Evolutionary conservation across 2,888 invertebrate species (phyloP).

Genomic region (Agrotis clavis): DNA sequence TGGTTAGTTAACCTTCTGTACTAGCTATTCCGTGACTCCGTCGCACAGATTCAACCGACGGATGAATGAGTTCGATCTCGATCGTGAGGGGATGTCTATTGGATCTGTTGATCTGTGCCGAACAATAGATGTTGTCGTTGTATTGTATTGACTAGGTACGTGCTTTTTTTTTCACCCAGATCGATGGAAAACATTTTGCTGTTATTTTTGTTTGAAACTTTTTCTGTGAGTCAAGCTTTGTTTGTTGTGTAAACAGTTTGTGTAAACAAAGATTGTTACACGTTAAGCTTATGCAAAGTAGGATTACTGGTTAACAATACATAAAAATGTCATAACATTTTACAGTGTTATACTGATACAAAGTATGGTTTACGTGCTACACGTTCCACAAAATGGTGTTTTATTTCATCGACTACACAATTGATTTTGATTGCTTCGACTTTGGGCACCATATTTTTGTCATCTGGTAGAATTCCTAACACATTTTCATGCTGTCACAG

Average conservation of each 20-base stretch:
- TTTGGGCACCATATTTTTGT: too few species aligned
- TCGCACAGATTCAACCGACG: constrained; percentile 61
- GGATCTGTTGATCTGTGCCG: constrained; percentile 59
- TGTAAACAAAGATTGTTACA: constrained; percentile 18
- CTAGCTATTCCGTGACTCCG: constrained; percentile 58
- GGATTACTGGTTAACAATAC: constrained; percentile 27
- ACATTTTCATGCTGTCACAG: too few species aligned
- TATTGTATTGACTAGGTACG: constrained; percentile 50
- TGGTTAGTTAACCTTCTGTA: constrained; percentile 10
- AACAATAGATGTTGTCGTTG: constrained; percentile 57
- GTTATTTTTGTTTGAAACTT: constrained; percentile 3
- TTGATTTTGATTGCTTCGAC: too few species aligned
- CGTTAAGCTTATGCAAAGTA: constrained; percentile 20
- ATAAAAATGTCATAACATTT: constrained; percentile 28
- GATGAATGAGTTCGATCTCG: constrained; percentile 82
- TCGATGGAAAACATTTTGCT: constrained; percentile 14
- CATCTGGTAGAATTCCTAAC: too few species aligned
- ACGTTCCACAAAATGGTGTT: neutral
- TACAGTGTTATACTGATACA: constrained; percentile 7
- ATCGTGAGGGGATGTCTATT: constrained; percentile 73
- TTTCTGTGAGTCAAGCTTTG: constrained; percentile 11
- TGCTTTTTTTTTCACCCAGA: constrained; percentile 41
- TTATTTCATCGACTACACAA: too few species aligned
- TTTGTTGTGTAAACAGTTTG: constrained; percentile 15
- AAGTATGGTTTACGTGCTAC: neutral